Percentiles rank a stretch among this genome's conserved stretches.
Evolutionary conservation across 2,888 invertebrate genomes (phyloP).

Genomic region (Metalampra italica): DNA sequence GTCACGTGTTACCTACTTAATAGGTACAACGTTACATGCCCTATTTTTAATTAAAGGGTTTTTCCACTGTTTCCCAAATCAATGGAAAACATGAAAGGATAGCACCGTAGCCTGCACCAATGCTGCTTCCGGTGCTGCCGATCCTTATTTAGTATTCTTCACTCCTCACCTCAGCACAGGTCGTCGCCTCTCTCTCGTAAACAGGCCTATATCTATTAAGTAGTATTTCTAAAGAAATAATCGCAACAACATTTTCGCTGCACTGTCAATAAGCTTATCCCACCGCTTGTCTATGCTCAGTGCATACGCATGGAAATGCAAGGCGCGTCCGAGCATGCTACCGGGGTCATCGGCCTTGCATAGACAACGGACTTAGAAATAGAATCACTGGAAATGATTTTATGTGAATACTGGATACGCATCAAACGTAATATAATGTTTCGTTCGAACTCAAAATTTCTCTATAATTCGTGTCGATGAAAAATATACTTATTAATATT

Average conservation of each 20-base stretch:
- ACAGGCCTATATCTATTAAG: not conserved
- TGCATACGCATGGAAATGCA: conserved; percentile 44
- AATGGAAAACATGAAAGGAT: too few species aligned
- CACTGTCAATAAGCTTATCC: conserved; percentile 52
- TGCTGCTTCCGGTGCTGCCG: not conserved
- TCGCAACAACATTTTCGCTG: conserved; percentile 20
- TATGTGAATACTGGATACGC: conserved; percentile 3
- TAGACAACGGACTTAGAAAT: conserved; percentile 20
- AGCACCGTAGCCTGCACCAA: too few species aligned
- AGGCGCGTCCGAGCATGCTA: conserved; percentile 40
- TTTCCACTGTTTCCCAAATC: too few species aligned
- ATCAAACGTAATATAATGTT: not conserved
- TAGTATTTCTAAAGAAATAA: conserved; percentile 1
- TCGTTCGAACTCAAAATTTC: not conserved
- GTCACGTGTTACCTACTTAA: too few species aligned
- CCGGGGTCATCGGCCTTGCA: conserved; percentile 58
- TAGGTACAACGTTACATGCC: too few species aligned
- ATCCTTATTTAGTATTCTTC: conserved; percentile 4
- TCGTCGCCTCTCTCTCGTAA: not conserved
- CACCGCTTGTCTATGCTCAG: conserved; percentile 32
- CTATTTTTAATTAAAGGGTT: too few species aligned
- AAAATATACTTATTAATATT: too few species aligned
- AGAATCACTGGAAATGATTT: conserved; percentile 11
- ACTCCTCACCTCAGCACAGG: not conserved
- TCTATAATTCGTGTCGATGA: too few species aligned